phyloP scores from a whole-genome alignment of 2,113 vertebrate genomes.

The Chascanopsetta lugubris region DNA sequence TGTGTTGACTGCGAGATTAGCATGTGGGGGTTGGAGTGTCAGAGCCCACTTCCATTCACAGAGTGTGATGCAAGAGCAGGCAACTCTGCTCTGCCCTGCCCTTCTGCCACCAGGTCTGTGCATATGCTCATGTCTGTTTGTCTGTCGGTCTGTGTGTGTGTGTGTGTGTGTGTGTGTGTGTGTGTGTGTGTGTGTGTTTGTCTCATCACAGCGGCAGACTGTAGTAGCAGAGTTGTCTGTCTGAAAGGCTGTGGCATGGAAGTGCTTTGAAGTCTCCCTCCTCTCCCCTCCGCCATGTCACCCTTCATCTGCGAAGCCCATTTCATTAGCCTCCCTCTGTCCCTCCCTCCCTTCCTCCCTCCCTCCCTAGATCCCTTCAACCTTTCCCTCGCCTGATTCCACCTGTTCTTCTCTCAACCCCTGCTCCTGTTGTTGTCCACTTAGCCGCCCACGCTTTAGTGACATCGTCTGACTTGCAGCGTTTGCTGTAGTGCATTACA shows the following conservation, averaged over 20 bases:
- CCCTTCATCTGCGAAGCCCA: conserved; percentile 57
- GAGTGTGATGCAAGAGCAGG: conserved; percentile 74
- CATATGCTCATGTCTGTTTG: not conserved
- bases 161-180: conserved; percentile 18
- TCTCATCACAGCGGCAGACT: conserved; percentile 36
- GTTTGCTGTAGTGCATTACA: not conserved
- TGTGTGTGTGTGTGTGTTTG: conserved; percentile 30
- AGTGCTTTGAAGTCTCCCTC: conserved; percentile 72
- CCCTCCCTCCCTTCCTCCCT: conserved; percentile 20
- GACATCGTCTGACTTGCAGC: conserved; percentile 9
- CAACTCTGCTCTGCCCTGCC: conserved; percentile 69
- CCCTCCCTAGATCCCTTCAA: conserved; percentile 31
- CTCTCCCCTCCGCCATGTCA: conserved; percentile 53
- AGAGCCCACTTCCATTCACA: conserved; percentile 64
- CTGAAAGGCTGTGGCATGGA: conserved; percentile 77
- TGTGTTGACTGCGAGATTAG: conserved; percentile 75
- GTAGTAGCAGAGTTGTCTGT: conserved; percentile 63
- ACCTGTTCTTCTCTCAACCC: conserved; percentile 46
- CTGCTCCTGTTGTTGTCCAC: conserved; percentile 20
- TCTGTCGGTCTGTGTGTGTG: conserved; percentile 9
- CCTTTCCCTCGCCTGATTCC: conserved; percentile 25
- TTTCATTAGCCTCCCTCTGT: conserved; percentile 53
- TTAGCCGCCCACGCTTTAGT: conserved; percentile 19
- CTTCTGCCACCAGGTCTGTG: conserved; percentile 58
- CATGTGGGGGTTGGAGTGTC: conserved; percentile 71